Evolutionary conservation across 2,797 vertebrate species (phyloP), one percentile per base, ranked within the genome.

Genomic region (Enteromius fasciolatus): DNA sequence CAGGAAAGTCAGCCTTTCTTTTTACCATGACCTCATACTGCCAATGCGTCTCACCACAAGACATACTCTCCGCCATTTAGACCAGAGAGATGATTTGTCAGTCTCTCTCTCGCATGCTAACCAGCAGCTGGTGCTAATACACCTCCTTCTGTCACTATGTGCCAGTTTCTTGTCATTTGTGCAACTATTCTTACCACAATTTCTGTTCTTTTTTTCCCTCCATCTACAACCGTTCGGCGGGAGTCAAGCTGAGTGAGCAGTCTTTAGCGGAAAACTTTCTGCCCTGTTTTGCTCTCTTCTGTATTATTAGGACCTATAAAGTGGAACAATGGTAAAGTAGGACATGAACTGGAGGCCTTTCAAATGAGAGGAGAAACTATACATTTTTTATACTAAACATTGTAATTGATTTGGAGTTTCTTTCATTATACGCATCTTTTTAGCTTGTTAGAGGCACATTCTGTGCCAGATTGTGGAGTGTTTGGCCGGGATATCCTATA

Each of bases 171-270:
- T 86, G 80, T 83, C 83, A 50, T 83, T 83, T 79, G 54, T 57
- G 52, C 33, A 20, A 83, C 69, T 83, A 50, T 78, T 83, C 83
- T 82, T 81, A 78, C 81, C 86, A 61, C 86, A 83, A 76, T 82
- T 82, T 74, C 75, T 33, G 74, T 61, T 83, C 76, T 82, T 66
- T 23, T 73, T 64, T 57, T n/a, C 67, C 17, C 44, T 52, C 72
- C 64, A 39, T 68, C 28, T 73, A 41, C 31, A 83, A 76, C n/a
- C 41, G 50, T 57, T 73, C 5, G 23, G 48, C 84, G 69, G 46
- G 67, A 54, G 87, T 84, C 64, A 57, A 48, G 93, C 93, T 94
- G 93, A 94, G 85, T 89, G 84, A 66, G 91, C 92, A 90, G 78
- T 90, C 85, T 87, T 87, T 54, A 8, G 89, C 86, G 5, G 88